phyloP scores from a whole-genome alignment of 92 coral and sea anemone genomes.

The Siderastrea siderea region DNA sequence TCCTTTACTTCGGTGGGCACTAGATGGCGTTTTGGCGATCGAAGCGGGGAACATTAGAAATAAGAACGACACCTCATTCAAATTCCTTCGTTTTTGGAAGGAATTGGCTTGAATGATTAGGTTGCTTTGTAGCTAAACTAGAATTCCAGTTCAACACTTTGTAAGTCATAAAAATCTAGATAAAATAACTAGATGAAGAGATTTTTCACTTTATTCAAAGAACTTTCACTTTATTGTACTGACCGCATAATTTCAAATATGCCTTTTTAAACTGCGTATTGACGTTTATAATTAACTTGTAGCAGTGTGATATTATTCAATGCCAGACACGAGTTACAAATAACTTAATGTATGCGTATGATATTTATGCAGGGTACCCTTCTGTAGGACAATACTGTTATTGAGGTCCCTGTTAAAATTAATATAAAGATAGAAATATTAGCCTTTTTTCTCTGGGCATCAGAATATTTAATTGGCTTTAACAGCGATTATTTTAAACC shows the following conservation, averaged over 20 bases:
- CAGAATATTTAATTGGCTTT: neutral
- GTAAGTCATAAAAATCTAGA: neutral
- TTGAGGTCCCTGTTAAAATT: neutral
- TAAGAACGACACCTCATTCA: neutral
- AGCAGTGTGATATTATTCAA: neutral
- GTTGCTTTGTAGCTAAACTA: neutral
- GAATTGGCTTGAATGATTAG: neutral
- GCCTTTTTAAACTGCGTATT: neutral
- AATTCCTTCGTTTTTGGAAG: neutral
- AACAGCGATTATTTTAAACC: no score
- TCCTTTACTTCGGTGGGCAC: no score
- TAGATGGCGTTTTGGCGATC: no score
- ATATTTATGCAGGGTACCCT: constrained; percentile 3
- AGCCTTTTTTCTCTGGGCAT: neutral
- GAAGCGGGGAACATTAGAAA: neutral
- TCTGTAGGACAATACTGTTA: neutral
- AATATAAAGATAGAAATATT: constrained; percentile 7
- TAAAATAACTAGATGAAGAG: no score
- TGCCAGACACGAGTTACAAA: neutral
- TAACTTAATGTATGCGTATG: neutral
- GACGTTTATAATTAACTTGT: no score
- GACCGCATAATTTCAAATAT: no score
- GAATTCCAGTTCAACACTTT: neutral
- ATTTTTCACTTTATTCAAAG: neutral
- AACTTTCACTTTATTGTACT: no score